Conservation (phyloP, 2,113 vertebrate genomes). For the Gobiocypris rarus region DNA sequence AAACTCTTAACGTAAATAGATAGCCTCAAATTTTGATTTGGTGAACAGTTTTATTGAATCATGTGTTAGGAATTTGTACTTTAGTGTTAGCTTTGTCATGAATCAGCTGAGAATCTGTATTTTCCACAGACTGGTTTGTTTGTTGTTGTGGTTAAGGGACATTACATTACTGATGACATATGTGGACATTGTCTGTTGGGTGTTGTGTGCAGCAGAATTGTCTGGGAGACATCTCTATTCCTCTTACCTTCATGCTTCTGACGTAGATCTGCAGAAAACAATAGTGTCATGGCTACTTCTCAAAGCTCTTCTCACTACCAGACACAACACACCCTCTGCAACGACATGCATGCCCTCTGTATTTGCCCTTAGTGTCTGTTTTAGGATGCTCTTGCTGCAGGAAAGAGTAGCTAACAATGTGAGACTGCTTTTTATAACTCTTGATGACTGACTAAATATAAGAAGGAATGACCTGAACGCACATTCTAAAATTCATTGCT, state of each 20-base stretch:
- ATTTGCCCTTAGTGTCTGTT: slow-evolving; percentile 1
- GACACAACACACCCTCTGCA: slow-evolving; percentile 29
- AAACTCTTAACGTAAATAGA: slow-evolving; percentile 7
- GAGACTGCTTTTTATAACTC: background rate
- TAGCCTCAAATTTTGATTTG: background rate
- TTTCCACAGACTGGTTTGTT: background rate
- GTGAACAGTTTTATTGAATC: background rate
- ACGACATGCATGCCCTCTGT: slow-evolving; percentile 1
- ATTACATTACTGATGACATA: background rate
- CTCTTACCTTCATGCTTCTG: slow-evolving; percentile 42
- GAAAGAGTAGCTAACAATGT: background rate
- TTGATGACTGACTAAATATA: background rate
- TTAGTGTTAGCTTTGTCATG: background rate
- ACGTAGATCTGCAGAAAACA: slow-evolving; percentile 50
- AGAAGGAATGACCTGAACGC: background rate
- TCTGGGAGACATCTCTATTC: background rate
- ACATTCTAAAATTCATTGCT: background rate
- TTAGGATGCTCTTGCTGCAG: background rate
- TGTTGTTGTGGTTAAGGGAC: background rate
- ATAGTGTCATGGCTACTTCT: slow-evolving; percentile 30
- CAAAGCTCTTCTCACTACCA: slow-evolving; percentile 36
- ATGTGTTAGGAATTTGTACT: background rate
- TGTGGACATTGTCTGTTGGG: background rate
- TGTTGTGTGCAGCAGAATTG: background rate
- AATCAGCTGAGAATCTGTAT: slow-evolving; percentile 10